Evolutionary conservation across 2,113 vertebrate genomes (phyloP).

Genomic region (Tyto alba): DNA sequence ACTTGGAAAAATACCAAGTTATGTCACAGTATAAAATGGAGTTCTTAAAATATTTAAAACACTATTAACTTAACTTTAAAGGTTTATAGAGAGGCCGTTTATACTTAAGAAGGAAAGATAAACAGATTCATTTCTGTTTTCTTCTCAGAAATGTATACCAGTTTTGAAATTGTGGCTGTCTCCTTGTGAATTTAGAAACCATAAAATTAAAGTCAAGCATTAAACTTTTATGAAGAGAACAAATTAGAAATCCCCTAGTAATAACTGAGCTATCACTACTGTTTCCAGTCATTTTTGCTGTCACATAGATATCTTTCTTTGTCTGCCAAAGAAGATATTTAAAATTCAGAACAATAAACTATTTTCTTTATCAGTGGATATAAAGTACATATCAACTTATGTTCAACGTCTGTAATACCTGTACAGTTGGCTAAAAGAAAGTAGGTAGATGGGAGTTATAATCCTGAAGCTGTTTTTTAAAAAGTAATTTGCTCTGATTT

Average conservation of each 20-base stretch:
- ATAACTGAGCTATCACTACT: background rate
- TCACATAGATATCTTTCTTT: background rate
- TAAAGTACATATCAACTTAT: background rate
- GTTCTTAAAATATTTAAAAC: background rate
- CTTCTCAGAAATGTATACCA: background rate
- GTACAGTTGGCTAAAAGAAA: background rate
- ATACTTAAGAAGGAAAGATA: background rate
- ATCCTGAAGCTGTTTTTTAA: background rate
- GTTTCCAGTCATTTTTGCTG: background rate
- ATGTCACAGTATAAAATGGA: background rate
- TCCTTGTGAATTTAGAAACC: background rate
- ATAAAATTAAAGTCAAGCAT: conserved; percentile 15
- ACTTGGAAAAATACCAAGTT: background rate
- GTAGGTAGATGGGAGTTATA: background rate
- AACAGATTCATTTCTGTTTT: background rate
- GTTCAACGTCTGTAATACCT: background rate
- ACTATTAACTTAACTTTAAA: conserved; percentile 13
- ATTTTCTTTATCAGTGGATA: background rate
- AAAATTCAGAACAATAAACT: background rate
- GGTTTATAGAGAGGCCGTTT: background rate
- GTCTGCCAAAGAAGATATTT: background rate
- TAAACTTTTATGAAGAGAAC: background rate
- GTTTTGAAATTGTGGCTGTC: background rate
- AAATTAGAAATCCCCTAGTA: conserved; percentile 29
- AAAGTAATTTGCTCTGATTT: background rate